These are phyloP conservation scores for Percina caprodes DNA, from an alignment of 2,113 vertebrate genomes.

Conservation along the genomic window DNA sequence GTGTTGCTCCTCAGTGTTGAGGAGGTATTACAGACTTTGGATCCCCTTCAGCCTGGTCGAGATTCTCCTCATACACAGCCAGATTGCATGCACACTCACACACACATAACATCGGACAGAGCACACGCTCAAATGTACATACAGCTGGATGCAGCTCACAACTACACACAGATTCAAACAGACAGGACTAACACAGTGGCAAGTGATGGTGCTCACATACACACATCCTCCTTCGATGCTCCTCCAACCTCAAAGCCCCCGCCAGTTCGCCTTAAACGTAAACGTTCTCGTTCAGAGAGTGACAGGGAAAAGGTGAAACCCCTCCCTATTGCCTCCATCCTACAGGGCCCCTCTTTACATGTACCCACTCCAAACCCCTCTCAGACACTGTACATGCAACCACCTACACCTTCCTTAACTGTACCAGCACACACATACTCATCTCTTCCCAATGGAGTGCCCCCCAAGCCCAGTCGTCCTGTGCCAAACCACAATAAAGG, in stretches of 20 bases:
- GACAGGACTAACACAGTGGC: constrained; percentile 81
- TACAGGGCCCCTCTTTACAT: constrained; percentile 89
- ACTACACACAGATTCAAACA: constrained; percentile 78
- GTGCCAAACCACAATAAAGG: constrained; percentile 90
- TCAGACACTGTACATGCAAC: constrained; percentile 86
- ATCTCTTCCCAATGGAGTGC: constrained; percentile 85
- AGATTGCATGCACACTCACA: constrained; percentile 66
- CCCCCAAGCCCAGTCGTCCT: constrained; percentile 91
- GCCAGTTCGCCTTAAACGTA: constrained; percentile 91
- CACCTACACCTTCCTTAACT: constrained; percentile 84
- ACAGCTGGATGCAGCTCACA: constrained; percentile 75
- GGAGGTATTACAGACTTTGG: constrained; percentile 90
- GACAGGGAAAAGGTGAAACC: constrained; percentile 96
- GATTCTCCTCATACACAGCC: constrained; percentile 65
- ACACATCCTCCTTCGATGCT: constrained; percentile 84
- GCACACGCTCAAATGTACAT: constrained; percentile 77
- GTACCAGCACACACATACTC: constrained; percentile 84
- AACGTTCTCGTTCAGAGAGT: constrained; percentile 95
- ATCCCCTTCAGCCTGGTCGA: constrained; percentile 73
- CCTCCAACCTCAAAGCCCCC: constrained; percentile 86
- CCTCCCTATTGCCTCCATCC: constrained; percentile 93
- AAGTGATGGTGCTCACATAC: constrained; percentile 79
- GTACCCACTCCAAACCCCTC: constrained; percentile 86
- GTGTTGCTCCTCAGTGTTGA: constrained; percentile 94
- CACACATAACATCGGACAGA: constrained; percentile 65